phyloP scores from a whole-genome alignment of 2,888 invertebrate species.

The Calameuta idolon region DNA sequence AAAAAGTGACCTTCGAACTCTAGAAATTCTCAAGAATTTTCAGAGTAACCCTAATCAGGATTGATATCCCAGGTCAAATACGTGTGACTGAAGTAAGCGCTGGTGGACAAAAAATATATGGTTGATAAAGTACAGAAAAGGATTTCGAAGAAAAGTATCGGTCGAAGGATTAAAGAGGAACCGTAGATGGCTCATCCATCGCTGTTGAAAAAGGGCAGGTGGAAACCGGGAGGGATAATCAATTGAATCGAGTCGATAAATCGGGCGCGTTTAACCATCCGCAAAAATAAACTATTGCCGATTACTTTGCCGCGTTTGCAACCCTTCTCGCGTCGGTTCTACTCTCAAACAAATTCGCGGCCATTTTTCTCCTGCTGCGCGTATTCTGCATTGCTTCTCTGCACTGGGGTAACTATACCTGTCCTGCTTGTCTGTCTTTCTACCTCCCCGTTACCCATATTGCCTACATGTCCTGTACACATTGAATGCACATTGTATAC shows the following conservation, averaged over 20 bases:
- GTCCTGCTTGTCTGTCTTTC: background rate
- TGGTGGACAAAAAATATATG: background rate
- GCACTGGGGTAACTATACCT: conserved; percentile 20
- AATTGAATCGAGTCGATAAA: conserved; percentile 50
- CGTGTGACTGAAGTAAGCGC: background rate
- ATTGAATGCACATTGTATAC: background rate
- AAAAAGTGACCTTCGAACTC: background rate
- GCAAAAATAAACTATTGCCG: conserved; percentile 51
- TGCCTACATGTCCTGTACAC: background rate
- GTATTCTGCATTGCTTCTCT: conserved; percentile 35
- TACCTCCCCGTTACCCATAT: background rate
- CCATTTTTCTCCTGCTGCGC: conserved; percentile 52
- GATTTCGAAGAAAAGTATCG: background rate
- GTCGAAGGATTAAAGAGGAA: background rate
- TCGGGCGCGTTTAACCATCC: conserved; percentile 51
- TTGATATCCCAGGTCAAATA: background rate
- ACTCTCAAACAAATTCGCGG: conserved; percentile 49
- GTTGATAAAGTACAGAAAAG: background rate
- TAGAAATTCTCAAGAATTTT: background rate
- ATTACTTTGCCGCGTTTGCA: conserved; percentile 28
- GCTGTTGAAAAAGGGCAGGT: conserved; percentile 19
- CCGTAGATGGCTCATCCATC: background rate
- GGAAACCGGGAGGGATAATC: conserved; percentile 35
- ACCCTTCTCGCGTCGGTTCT: conserved; percentile 6
- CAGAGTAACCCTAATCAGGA: background rate